Percentiles rank a stretch among this genome's conserved stretches.
Conservation (phyloP, 2,797 vertebrate genomes). For the Geotrypetes seraphini region DNA sequence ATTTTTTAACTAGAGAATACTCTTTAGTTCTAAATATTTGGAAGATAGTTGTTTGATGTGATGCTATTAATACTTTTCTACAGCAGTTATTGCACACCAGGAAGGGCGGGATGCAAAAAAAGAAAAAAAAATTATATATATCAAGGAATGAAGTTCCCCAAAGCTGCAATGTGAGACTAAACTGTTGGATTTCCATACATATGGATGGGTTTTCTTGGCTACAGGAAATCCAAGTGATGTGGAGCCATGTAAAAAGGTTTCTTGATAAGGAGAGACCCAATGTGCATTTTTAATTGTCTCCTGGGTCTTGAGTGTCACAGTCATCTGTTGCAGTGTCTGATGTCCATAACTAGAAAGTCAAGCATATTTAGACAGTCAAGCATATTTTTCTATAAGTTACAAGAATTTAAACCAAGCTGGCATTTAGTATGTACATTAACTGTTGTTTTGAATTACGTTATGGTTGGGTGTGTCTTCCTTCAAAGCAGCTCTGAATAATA, state of each 20-base stretch:
- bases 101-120: constrained; percentile 71
- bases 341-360: constrained; percentile 81
- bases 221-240: constrained; percentile 78
- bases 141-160: constrained; percentile 73
- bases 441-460: no score
- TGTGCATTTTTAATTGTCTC: constrained; percentile 67
- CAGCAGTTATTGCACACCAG: constrained; percentile 86
- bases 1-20: constrained; percentile 58
- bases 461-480: no score
- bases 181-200: constrained; percentile 63
- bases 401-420: no score
- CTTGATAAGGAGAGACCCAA: constrained; percentile 47
- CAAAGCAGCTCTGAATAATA: no score
- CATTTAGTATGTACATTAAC: no score
- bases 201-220: constrained; percentile 73
- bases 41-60: constrained; percentile 69
- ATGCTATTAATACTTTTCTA: constrained; percentile 84
- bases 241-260: constrained; percentile 90
- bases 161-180: constrained; percentile 78
- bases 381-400: no score
- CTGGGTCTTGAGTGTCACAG: constrained; percentile 70
- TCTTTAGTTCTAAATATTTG: constrained; percentile 57
- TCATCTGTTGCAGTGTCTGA: constrained; percentile 82
- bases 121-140: no score
- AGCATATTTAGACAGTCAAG: constrained; percentile 15